Evolutionary conservation across 1,140 invertebrate species (phyloP).

Genomic region (Mamestra configurata): DNA sequence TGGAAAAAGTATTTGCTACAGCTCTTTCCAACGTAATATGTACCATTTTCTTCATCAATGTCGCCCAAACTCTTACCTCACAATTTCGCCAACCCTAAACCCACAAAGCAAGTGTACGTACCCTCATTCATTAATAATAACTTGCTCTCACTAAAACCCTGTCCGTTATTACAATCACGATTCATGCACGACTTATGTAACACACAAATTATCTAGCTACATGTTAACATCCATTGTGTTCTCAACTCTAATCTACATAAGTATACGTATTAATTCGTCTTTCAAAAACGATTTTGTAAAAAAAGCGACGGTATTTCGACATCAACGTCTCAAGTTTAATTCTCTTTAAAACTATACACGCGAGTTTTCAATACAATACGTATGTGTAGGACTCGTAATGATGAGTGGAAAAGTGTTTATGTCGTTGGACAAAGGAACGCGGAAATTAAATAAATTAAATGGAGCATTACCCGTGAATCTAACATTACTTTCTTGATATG

Average conservation of each 20-base stretch:
- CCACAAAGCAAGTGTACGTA: slow-evolving; percentile 69
- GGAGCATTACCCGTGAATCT: neutral
- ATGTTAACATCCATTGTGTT: slow-evolving; percentile 83
- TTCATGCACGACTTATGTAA: slow-evolving; percentile 84
- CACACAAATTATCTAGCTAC: slow-evolving; percentile 81
- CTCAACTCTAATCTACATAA: slow-evolving; percentile 84
- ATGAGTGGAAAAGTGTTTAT: slow-evolving; percentile 40
- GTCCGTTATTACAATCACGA: slow-evolving; percentile 79
- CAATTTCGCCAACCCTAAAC: slow-evolving; percentile 37
- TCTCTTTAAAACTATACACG: slow-evolving; percentile 67
- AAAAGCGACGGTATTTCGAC: slow-evolving; percentile 78
- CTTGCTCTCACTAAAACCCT: slow-evolving; percentile 76
- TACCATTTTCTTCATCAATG: neutral
- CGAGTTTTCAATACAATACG: slow-evolving; percentile 78
- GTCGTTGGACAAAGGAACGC: neutral
- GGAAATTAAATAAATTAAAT: neutral
- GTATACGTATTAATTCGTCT: slow-evolving; percentile 87
- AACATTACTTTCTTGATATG: too few species aligned
- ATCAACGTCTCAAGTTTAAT: slow-evolving; percentile 72
- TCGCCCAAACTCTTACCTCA: slow-evolving; percentile 57
- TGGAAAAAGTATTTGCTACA: neutral
- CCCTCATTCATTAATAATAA: slow-evolving; percentile 84
- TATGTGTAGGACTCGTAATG: slow-evolving; percentile 58
- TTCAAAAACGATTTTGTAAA: slow-evolving; percentile 84
- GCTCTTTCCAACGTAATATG: neutral